Evolutionary conservation across 92 coral and sea anemone genomes (phyloP), one percentile per base, ranked within the genome.

Genomic region (Galaxea fascicularis): DNA sequence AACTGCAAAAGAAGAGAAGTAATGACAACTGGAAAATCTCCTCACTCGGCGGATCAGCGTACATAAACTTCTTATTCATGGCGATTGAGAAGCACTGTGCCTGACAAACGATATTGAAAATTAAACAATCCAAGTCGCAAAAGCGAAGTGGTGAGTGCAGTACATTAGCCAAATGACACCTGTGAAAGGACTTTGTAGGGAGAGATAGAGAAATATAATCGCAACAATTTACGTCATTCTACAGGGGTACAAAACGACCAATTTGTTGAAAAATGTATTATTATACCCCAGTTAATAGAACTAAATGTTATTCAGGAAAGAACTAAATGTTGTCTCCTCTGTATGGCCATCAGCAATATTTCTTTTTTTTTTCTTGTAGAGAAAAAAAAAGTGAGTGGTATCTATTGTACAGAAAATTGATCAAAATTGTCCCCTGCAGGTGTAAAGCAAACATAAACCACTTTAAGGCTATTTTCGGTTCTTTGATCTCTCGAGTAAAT

Each of bases 401-500:
- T 44, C 18, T 26, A 6, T 0, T 16, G 45, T 25, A 7, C 24
- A 78, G 25, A 45, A 27, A 78, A 78, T 25, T 18, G 10, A 29
- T 21, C 20, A 10, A 9, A 46, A 66, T 28, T 66, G 74, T 79
- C 29, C 74, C 84, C 75, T 22, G 21, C 46, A 47, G 65, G 28
- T n/a, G 22, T 66, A n/a, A 12, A 18, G 49, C n/a, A 27, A 16
- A 27, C 46, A 29, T 3, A 20, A 79, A 47, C 28, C 51, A 52
- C 63, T 39, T 79, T 47, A 49, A 21, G 30, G 12, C 58, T 9
- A 16, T 59, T 62, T 77, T 11, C 4, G 12, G 0, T 79, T 57
- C 47, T 79, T 65, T 79, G 65, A 79, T 79, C 51, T 20, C 2
- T 59, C 82, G 82, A 39, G 31, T 58, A 35, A 63, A 25, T 58